Evolutionary conservation across 2,113 vertebrate species (phyloP), one percentile per base, ranked within the genome.

Genomic region (Paedocypris sp.): DNA sequence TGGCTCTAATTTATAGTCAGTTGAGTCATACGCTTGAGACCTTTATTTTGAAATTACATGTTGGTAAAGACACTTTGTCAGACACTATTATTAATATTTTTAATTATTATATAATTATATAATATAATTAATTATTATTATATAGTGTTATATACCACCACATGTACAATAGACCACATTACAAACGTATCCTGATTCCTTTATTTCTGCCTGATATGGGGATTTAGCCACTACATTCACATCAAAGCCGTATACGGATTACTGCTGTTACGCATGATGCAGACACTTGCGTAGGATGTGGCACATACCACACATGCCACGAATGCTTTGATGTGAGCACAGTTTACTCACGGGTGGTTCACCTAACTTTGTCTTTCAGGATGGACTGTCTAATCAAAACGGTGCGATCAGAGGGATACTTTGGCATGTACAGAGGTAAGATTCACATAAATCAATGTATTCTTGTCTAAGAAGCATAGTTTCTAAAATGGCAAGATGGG

Each of bases 381-480:
- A 78, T 89, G 76, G 87, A 91, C 77, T 91, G 89, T 75, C 83
- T 91, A 62, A 67, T 85, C 56, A 90, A 89, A 72, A 91, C 87
- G 0, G 80, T 91, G 23, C 81, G 80, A 64, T 82, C 87, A 41
- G 88, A 91, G 66, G 89, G 89, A 3, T 91, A 82, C 72, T 89
- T 89, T 79, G 89, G 88, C 54, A 89, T 91, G 87, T 91, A 91
- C 62, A 87, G 88, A 90, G 88, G 87, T 90, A 86, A 83, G 82
- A 73, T 10, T 52, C 8, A 23, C 36, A 26, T 49, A 7, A 54
- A 15, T 39, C 8, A n/a, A 5, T 25, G 2, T 25, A 3, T 22
- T 5, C 19, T 3, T 22, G 7, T 47, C 6, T 38, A 13, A 38
- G 25, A 10, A 41, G 23, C n/a, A 12, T 41, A 41, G 13, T 16